Evolutionary conservation across 92 coral and sea anemone species (phyloP).

Genomic region (Nematostella vectensis): DNA sequence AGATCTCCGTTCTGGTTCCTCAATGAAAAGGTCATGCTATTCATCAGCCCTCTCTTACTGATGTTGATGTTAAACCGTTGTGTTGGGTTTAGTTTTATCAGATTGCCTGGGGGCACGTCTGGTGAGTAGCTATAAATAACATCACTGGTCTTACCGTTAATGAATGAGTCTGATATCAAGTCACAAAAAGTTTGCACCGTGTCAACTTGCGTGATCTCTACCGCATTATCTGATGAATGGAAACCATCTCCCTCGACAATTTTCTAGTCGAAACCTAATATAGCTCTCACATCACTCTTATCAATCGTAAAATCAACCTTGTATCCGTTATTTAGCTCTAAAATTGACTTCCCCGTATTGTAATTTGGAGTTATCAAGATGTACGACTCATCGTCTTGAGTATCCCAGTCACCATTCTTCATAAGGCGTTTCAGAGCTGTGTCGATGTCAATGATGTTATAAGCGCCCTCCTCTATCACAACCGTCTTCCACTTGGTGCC

Average conservation of each 20-base stretch:
- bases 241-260: conserved; percentile 14
- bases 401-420: conserved; percentile 6
- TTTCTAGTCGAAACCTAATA: conserved; percentile 12
- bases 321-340: conserved; percentile 17
- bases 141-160: conserved; percentile 2
- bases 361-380: conserved; percentile 1
- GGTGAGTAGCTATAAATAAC: not conserved
- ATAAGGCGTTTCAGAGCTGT: conserved; percentile 10
- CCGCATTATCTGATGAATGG: conserved; percentile 5
- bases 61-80: not conserved
- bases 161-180: not conserved
- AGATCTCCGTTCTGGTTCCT: conserved; percentile 1
- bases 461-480: conserved; percentile 3
- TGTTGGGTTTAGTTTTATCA: not conserved
- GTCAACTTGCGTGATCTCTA: conserved; percentile 16
- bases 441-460: conserved; percentile 17
- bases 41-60: conserved; percentile 2
- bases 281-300: conserved; percentile 6
- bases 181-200: conserved; percentile 9
- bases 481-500: conserved; percentile 17
- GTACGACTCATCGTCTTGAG: not conserved
- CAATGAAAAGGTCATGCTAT: not conserved
- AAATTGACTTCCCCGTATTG: conserved; percentile 4
- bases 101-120: conserved; percentile 5
- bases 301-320: conserved; percentile 22